Percentiles rank a stretch among this genome's conserved stretches.
These are phyloP conservation scores for Dendrolimus pini DNA, from an alignment of 2,888 invertebrate genomes.

Conservation along the genomic window DNA sequence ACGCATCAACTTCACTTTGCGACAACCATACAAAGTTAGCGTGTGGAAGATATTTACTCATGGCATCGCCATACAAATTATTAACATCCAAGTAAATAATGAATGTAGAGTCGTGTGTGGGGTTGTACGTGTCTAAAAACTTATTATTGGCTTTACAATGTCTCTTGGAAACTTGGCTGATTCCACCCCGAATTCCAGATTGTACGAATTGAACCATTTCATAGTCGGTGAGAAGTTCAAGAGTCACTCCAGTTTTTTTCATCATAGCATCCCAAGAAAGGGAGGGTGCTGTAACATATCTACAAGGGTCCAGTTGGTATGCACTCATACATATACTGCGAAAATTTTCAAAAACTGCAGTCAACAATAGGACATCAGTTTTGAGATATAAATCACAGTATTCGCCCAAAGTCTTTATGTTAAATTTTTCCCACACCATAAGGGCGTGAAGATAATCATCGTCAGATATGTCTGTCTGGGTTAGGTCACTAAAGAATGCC, in stretches of 20 bases:
- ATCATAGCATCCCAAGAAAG: constrained; percentile 23
- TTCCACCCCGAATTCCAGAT: constrained; percentile 16
- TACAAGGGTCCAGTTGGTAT: constrained; percentile 9
- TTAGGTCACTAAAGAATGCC: constrained; percentile 14
- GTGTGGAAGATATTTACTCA: no score
- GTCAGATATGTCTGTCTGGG: constrained; percentile 8
- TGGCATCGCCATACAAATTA: no score
- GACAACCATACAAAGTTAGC: no score
- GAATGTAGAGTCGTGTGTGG: no score
- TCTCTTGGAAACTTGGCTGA: constrained; percentile 16
- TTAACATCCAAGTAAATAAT: no score
- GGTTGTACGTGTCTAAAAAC: constrained; percentile 15
- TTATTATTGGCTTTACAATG: constrained; percentile 31
- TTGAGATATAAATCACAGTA: constrained; percentile 30
- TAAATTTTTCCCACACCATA: constrained; percentile 23
- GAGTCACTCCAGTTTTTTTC: constrained; percentile 11
- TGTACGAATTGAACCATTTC: constrained; percentile 15
- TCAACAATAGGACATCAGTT: constrained; percentile 27
- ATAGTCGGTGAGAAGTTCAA: constrained; percentile 18
- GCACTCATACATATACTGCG: constrained; percentile 21
- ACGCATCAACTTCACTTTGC: no score
- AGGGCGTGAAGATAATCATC: constrained; percentile 19
- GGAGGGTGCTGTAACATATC: constrained; percentile 10
- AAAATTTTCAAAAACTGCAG: constrained; percentile 35
- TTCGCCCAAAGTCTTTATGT: constrained; percentile 19